These are phyloP conservation scores for Pteria penguin DNA, from an alignment of 2,888 invertebrate species.

Conservation along the genomic window DNA sequence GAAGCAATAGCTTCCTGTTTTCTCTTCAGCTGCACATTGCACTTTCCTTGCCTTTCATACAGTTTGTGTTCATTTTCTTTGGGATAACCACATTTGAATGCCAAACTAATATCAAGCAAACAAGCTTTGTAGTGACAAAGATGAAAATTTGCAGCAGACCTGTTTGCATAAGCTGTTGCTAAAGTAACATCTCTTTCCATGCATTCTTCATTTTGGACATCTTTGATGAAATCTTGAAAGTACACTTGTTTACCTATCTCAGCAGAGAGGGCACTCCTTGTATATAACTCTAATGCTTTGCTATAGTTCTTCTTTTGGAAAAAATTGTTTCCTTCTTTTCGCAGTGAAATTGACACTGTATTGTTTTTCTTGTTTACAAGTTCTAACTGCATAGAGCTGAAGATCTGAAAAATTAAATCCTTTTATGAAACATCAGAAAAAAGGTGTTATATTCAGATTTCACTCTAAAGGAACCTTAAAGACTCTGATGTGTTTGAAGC, in stretches of 20 bases:
- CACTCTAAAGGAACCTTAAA: too few relatives aligned
- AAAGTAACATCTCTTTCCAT: conserved; percentile 55
- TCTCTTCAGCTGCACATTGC: conserved; percentile 83
- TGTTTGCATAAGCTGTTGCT: conserved; percentile 74
- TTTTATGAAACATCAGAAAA: neutral
- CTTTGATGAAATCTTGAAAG: conserved; percentile 3
- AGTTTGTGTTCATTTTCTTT: conserved; percentile 84
- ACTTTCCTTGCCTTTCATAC: conserved; percentile 85
- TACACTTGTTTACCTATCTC: neutral
- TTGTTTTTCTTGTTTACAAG: conserved; percentile 59
- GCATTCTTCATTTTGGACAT: neutral
- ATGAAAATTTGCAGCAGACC: conserved; percentile 77
- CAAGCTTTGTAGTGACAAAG: conserved; percentile 70
- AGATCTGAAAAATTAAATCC: neutral
- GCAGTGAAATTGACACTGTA: conserved; percentile 69
- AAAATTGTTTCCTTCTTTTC: conserved; percentile 75
- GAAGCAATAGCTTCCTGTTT: conserved; percentile 78
- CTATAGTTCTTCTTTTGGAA: conserved; percentile 70
- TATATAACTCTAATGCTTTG: conserved; percentile 70
- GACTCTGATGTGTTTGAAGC: too few relatives aligned
- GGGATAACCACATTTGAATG: conserved; percentile 83
- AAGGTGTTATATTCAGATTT: neutral
- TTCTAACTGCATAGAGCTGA: conserved; percentile 27
- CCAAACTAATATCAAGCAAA: conserved; percentile 71
- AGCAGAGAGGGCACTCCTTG: conserved; percentile 65